Conservation (phyloP, 2,888 invertebrate genomes). For the Tetragonula carbonaria region DNA sequence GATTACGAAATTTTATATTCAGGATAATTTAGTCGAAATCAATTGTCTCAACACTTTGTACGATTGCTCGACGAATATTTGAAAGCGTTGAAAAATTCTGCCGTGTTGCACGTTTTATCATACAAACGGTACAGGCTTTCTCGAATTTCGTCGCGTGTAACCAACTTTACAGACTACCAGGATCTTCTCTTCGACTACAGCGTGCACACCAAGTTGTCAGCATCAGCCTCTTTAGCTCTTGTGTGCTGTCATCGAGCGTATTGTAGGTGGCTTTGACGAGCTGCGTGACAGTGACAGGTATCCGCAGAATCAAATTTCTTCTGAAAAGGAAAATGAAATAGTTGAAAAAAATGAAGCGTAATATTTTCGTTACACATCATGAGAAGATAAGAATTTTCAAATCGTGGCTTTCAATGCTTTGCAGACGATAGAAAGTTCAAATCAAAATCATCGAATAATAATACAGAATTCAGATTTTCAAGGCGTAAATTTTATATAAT, state of each 20-base stretch:
- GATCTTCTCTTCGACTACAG: slow-evolving; percentile 63
- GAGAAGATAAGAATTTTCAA: neutral
- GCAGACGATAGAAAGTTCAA: neutral
- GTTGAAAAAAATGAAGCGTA: neutral
- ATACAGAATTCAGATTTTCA: too few species aligned
- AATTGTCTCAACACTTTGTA: neutral
- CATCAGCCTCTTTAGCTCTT: slow-evolving; percentile 69
- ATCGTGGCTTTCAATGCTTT: neutral
- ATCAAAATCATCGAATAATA: neutral
- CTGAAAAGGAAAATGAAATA: neutral
- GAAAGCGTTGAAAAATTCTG: neutral
- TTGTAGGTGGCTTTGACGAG: slow-evolving; percentile 35
- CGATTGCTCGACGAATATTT: neutral
- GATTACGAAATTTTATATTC: neutral
- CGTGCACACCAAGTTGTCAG: slow-evolving; percentile 65
- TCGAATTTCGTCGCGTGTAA: neutral
- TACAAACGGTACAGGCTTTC: neutral
- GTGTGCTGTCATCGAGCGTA: slow-evolving; percentile 64
- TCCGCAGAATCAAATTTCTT: neutral
- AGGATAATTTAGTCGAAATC: neutral
- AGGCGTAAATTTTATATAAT: neutral
- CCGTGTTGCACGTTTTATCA: neutral
- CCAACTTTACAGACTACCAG: slow-evolving; percentile 36
- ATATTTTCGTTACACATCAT: neutral
- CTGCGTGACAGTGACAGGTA: slow-evolving; percentile 40